Base-by-base conservation (phyloP, 2,888 invertebrate genomes). In the Helleia helle region DNA sequence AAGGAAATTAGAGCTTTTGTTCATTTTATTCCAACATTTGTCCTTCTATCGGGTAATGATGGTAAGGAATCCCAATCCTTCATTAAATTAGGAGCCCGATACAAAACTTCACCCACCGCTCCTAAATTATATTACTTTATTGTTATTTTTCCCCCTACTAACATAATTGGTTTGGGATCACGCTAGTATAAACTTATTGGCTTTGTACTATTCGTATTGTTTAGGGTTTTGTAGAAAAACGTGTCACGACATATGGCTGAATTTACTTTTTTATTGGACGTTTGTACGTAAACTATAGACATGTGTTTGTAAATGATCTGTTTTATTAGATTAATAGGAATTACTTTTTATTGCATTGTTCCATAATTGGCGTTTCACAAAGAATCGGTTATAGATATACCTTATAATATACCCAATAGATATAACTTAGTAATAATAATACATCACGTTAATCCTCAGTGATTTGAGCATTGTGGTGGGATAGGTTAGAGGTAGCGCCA, bases 51-150 rank as follows among this genome's bases (percentile, higher is more conserved):
- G 51, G 60, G 56, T 68, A 66, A 68, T 60, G 62, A 67, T 65
- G 56, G 50, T 54, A 65, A 59, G 55, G 62, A 68, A 65, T 67
- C 64, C 63, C 58, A 59, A 59, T 63, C 60, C 62, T 71, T 77
- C 73, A 77, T 81, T 71, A 73, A 75, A 77, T 79, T 79, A 80
- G 67, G 62, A 46, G 79, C 77, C 64, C 62, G 65, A 54, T 60
- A 69, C 69, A 72, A 77, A 76, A 67, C 70, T 65, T 63, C 64
- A 65, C 62, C 63, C 67, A 55, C 51, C 52, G 65, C 58, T 67
- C 65, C 75, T 71, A 79, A 84, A 81, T 83, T 80, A 74, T 80
- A 81, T 83, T 77, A 80, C 71, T 77, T 79, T 81, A 80, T 79
- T 83, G 79, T 80, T 81, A 76, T 79, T 75, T 66, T 74, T 79